Base-by-base conservation (phyloP, 35 echinoderm and acorn worm genomes). In the Eucidaris tribuloides region DNA sequence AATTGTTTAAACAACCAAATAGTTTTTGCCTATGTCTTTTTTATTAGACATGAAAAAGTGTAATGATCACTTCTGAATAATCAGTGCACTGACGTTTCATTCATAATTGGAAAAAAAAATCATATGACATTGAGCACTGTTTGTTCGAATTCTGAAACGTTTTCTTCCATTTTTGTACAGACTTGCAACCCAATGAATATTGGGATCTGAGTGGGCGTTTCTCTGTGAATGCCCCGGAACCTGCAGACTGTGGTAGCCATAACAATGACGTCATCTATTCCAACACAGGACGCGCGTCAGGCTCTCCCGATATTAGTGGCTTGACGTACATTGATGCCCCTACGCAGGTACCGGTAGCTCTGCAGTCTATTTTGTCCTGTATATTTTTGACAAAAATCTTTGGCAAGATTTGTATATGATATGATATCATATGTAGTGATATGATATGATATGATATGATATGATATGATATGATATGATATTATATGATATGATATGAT, bases 161-260 rank as follows among this genome's bases (percentile, higher is more conserved):
- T n/a, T n/a, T n/a, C 37, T 3, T 77, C 9, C 46, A 42, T 44
- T 15, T 58, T 33, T 59, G 27, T 29, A 32, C 56, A 85, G 83
- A 11, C 50, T 31, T 77, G 0, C 17, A 58, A 1, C 65, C 83
- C 17, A 27, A 0, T 57, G 71, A 77, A 31, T 30, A 85, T n/a
- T 85, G 83, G 83, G 83, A 85, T 22, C 49, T 85, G 22, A 71
- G 83, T 9, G 83, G 83, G n/a, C 65, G 70, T 34, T 5, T 30
- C 2, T 5, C 42, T 27, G 42, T 77, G 13, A 49, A 68, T 15
- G 65, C 50, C 24, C 28, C 71, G 15, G 45, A 55, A 32, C 66
- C 83, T 5, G 22, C 46, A 37, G 40, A 49, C n/a, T 85, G 83
- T 58, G 49, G 70, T 19, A 58, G 19, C 36, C 45, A 64, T 31